Base-by-base conservation (phyloP, 2,113 vertebrate genomes). In the Elephas maximus region DNA sequence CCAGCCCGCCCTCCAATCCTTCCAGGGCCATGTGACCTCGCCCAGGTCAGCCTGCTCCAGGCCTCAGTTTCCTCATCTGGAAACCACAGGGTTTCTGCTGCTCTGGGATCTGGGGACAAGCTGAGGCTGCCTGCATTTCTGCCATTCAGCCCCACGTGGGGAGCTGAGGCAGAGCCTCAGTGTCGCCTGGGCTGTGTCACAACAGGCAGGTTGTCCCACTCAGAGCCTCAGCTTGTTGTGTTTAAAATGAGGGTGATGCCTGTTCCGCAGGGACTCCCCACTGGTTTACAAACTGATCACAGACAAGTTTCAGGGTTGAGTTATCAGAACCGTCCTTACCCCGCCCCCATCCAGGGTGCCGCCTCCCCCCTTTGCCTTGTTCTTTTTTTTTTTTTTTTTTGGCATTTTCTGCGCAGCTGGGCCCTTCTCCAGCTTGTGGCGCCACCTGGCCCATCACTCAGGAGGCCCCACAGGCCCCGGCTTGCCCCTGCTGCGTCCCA, bases 401-500 rank as follows among this genome's bases (percentile, higher is more conserved):
- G 17, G 62, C n/a, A 0, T 86, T 88, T 91, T 74, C 4, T 0
- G 17, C 45, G 28, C 71, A 87, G 88, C 94, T 92, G 90, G 96
- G 96, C 88, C 79, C 78, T 67, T 73, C 45, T 94, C 63, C 95
- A 84, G 85, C 79, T 81, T 23, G 12, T 69, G 28, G 85, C 69
- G 4, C 71, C 94, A 92, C 90, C 97, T 95, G 95, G 97, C 92
- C 92, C 33, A n/a, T 96, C 92, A 76, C 83, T 90, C 93, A 93
- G 89, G 88, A 89, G 86, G 89, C 83, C 91, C 78, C 60, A 1
- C 95, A 97, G 92, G 97, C 96, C 96, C 77, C 33, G 0, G 92
- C 97, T 94, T 94, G 97, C 67, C 89, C 21, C 78, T 57, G 81
- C 78, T 37, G 24, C 20, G 48, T 85, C 84, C 95, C 73, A 85